phyloP scores from a whole-genome alignment of 2,797 vertebrate species.

The Enteromius argenteus region DNA sequence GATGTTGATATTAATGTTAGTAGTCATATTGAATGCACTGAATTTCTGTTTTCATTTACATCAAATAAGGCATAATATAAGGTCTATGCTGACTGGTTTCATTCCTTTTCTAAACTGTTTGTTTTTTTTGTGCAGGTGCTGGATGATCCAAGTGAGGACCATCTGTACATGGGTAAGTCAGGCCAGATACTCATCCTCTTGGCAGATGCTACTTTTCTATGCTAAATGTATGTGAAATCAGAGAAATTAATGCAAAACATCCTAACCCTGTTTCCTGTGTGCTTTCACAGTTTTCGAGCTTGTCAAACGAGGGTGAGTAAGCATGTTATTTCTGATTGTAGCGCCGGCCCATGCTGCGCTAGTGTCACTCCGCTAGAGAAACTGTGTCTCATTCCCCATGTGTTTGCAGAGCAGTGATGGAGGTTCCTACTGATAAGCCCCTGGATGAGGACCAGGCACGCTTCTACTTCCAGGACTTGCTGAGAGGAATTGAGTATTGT shows the following conservation, averaged over 20 bases:
- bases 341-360: slow-evolving; percentile 5
- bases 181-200: slow-evolving; percentile 47
- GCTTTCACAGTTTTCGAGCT: slow-evolving; percentile 92
- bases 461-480: slow-evolving; percentile 97
- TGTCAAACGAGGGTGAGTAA: slow-evolving; percentile 95
- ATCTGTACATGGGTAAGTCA: slow-evolving; percentile 97
- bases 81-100: slow-evolving; percentile 4
- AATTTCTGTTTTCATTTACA: neutral
- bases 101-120: slow-evolving; percentile 2
- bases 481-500: slow-evolving; percentile 98
- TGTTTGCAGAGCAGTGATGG: slow-evolving; percentile 92
- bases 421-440: slow-evolving; percentile 92
- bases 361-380: slow-evolving; percentile 37
- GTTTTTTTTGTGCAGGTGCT: slow-evolving; percentile 84
- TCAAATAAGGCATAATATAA: neutral
- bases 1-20: neutral
- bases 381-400: slow-evolving; percentile 60
- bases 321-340: slow-evolving; percentile 27
- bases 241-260: neutral
- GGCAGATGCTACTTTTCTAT: slow-evolving; percentile 1
- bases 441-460: slow-evolving; percentile 94
- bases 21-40: neutral
- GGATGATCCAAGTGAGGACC: slow-evolving; percentile 97
- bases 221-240: neutral
- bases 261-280: slow-evolving; percentile 25